These are phyloP conservation scores for Heteronetta atricapilla DNA, from an alignment of 2,113 vertebrate genomes.

Conservation along the genomic window DNA sequence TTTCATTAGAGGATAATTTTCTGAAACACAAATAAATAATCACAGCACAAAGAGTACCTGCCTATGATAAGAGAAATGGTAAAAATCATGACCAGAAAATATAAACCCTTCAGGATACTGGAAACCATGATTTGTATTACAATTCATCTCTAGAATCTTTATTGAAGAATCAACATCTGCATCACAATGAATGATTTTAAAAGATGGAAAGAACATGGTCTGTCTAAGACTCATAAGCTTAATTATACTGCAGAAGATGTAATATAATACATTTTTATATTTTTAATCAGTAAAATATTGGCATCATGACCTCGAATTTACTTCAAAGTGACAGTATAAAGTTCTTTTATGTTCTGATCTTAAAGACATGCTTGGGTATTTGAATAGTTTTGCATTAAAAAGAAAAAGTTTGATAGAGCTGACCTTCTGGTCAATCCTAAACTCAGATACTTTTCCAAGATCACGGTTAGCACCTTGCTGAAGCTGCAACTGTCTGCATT, in stretches of 20 bases:
- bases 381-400: slow-evolving; percentile 31
- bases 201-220: background rate
- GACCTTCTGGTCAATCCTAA: background rate
- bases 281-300: slow-evolving; percentile 27
- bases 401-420: background rate
- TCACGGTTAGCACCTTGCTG: background rate
- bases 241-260: background rate
- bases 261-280: background rate
- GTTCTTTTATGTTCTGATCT: slow-evolving; percentile 35
- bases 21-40: slow-evolving; percentile 43
- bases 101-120: background rate
- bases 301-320: background rate
- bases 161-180: slow-evolving; percentile 58
- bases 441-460: background rate
- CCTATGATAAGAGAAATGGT: slow-evolving; percentile 29
- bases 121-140: slow-evolving; percentile 37
- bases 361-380: background rate
- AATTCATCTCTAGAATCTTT: slow-evolving; percentile 28
- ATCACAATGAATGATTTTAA: slow-evolving; percentile 26
- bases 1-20: slow-evolving; percentile 53
- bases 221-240: background rate
- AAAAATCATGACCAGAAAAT: slow-evolving; percentile 15
- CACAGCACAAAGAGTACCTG: slow-evolving; percentile 30
- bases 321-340: background rate
- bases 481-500: background rate